These are phyloP conservation scores for Apogon talboti DNA, from an alignment of 2,797 vertebrate genomes.

Conservation along the genomic window DNA sequence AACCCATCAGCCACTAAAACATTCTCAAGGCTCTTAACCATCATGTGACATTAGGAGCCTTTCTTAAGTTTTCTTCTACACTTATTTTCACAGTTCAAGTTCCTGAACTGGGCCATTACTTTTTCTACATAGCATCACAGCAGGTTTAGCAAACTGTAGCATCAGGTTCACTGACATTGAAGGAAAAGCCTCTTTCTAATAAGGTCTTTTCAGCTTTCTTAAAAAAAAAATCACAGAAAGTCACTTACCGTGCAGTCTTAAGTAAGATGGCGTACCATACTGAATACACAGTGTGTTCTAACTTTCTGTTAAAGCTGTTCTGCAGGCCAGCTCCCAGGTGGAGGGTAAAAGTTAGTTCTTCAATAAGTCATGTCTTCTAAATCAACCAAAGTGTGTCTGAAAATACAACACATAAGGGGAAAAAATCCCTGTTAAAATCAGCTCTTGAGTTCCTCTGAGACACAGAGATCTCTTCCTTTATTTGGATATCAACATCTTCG, in stretches of 20 bases:
- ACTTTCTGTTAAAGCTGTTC: neutral
- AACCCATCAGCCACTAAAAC: constrained; percentile 16
- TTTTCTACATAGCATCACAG: neutral
- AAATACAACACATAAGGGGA: constrained; percentile 32
- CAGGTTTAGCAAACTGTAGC: neutral
- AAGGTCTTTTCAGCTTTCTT: neutral
- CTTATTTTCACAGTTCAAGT: constrained; percentile 3
- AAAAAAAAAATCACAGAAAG: too few relatives aligned
- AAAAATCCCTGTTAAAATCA: constrained; percentile 21
- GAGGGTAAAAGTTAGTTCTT: constrained; percentile 25
- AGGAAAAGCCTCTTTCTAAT: neutral
- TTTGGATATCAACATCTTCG: constrained; percentile 55
- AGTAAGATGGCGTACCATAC: neutral
- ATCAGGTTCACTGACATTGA: neutral
- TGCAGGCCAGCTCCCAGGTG: constrained; percentile 15
- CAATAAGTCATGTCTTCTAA: constrained; percentile 34
- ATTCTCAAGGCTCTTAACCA: constrained; percentile 22
- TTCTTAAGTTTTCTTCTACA: neutral
- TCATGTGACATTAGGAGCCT: constrained; percentile 1
- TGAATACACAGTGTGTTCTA: neutral
- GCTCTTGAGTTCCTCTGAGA: constrained; percentile 31
- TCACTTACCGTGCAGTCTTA: neutral
- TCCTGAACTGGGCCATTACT: neutral
- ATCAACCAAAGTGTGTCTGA: constrained; percentile 56
- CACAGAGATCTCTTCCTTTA: constrained; percentile 40